Conservation (phyloP, 2,888 invertebrate species). For the Dynastes maya region DNA sequence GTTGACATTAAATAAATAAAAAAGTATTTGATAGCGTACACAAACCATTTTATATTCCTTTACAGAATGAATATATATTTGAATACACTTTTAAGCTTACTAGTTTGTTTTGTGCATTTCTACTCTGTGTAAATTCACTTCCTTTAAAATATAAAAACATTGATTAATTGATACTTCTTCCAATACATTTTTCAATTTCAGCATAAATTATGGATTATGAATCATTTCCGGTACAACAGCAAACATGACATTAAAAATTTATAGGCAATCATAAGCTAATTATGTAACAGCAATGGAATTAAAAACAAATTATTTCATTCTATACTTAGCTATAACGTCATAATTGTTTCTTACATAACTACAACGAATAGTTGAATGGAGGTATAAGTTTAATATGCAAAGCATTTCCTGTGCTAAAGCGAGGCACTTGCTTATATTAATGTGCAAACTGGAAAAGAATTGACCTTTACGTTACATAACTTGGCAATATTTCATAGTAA, state of each 20-base stretch:
- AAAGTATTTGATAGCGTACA: no score
- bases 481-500: not conserved
- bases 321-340: slow-evolving; percentile 21
- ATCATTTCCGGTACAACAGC: not conserved
- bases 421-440: not conserved
- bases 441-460: slow-evolving; percentile 3
- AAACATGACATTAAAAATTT: slow-evolving; percentile 2
- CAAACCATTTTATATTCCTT: no score
- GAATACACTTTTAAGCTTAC: no score
- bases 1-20: no score
- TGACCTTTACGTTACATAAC: slow-evolving; percentile 30
- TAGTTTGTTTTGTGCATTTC: no score
- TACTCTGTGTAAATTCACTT: no score
- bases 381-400: slow-evolving; percentile 28
- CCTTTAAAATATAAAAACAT: no score
- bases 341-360: slow-evolving; percentile 18
- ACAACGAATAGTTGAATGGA: slow-evolving; percentile 16
- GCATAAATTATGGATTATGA: not conserved
- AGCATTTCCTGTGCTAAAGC: slow-evolving; percentile 38
- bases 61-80: no score
- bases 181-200: not conserved
- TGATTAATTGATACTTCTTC: not conserved
- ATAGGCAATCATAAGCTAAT: not conserved
- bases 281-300: not conserved
- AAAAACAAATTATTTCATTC: slow-evolving; percentile 31